A percentile compares a stretch with the other conserved stretches of the same genome.
Conservation (phyloP, 2,888 invertebrate genomes). For the Luffia ferchaultella region DNA sequence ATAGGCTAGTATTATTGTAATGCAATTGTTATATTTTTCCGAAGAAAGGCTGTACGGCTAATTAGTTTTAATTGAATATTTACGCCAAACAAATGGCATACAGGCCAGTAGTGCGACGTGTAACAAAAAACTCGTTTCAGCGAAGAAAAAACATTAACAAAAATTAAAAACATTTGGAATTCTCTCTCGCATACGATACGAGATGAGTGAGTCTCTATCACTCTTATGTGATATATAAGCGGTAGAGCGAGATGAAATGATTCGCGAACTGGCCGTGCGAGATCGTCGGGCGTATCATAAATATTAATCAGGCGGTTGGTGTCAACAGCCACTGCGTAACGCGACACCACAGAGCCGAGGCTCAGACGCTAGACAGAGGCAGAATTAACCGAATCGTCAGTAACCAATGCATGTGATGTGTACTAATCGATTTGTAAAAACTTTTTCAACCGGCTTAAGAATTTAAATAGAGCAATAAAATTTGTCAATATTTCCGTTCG, state of each 20-base stretch:
- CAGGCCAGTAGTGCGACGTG: neutral
- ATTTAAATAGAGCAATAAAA: no score
- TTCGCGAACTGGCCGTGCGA: conserved; percentile 60
- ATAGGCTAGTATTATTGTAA: no score
- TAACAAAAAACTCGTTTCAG: neutral
- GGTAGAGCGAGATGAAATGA: conserved; percentile 19
- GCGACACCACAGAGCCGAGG: conserved; percentile 43
- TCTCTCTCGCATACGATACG: conserved; percentile 45
- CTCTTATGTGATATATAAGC: conserved; percentile 29
- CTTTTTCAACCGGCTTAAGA: neutral
- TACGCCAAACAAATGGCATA: neutral
- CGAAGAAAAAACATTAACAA: conserved; percentile 22
- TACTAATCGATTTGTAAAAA: neutral
- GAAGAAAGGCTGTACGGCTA: no score
- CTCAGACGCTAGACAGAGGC: neutral
- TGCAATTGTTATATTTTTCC: no score
- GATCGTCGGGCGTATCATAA: conserved; percentile 66
- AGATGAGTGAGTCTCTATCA: neutral
- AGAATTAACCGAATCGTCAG: neutral
- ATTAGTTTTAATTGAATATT: neutral
- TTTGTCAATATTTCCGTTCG: no score
- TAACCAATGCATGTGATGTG: neutral
- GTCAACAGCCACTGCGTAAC: conserved; percentile 68
- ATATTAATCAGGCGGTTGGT: conserved; percentile 66
- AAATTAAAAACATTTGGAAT: conserved; percentile 56